Percentiles rank a stretch among this genome's conserved stretches.
phyloP scores from a whole-genome alignment of 1,140 invertebrate genomes.

The Daktulosphaira vitifoliae region DNA sequence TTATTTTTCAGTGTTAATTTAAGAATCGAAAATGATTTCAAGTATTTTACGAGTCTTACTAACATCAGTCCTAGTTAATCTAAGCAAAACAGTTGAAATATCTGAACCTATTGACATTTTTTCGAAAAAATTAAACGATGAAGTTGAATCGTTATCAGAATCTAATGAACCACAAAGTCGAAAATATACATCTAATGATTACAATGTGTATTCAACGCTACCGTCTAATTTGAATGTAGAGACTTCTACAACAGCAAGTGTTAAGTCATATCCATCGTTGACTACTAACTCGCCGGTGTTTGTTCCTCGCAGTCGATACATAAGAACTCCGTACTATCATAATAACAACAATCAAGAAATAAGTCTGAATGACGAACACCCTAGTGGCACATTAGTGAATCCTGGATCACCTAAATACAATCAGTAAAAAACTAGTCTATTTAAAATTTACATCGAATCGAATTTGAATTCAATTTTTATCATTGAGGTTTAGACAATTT shows the following conservation, averaged over 20 bases:
- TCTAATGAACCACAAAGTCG: neutral
- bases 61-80: too few species aligned
- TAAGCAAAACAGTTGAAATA: too few species aligned
- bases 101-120: too few species aligned
- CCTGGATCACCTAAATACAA: slow-evolving; percentile 3
- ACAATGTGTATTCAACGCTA: neutral
- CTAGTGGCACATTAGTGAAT: neutral
- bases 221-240: neutral
- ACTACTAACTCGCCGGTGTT: neutral
- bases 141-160: neutral
- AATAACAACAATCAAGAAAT: slow-evolving; percentile 12
- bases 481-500: too few species aligned
- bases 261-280: neutral
- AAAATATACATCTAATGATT: neutral
- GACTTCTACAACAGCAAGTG: neutral
- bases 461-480: too few species aligned
- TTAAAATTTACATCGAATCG: too few species aligned
- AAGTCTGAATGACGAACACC: neutral
- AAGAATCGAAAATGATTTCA: too few species aligned
- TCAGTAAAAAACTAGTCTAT: too few species aligned
- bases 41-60: too few species aligned
- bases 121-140: too few species aligned
- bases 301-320: slow-evolving; percentile 1
- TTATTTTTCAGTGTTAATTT: too few species aligned
- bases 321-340: neutral